phyloP scores from a whole-genome alignment of 2,888 invertebrate genomes.

The Eledona agricola region DNA sequence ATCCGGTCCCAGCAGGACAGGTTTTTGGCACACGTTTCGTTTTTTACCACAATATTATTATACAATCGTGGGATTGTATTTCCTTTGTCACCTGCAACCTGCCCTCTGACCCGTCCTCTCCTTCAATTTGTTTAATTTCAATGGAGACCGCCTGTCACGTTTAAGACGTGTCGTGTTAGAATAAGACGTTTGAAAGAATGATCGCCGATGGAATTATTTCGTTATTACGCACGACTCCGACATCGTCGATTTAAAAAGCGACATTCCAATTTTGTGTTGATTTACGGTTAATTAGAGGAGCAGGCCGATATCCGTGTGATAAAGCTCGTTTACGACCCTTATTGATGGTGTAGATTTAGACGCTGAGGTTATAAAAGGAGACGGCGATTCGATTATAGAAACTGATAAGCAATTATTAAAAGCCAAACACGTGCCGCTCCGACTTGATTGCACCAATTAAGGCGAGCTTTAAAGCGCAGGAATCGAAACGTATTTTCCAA shows the following conservation, averaged over 20 bases:
- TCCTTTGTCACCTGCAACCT: constrained; percentile 29
- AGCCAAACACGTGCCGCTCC: constrained; percentile 44
- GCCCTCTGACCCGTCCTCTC: constrained; percentile 25
- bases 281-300: constrained; percentile 12
- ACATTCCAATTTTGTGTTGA: constrained; percentile 17
- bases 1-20: constrained; percentile 23
- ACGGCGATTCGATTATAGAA: constrained; percentile 33
- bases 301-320: constrained; percentile 33
- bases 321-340: constrained; percentile 41
- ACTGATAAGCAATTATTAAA: constrained; percentile 41
- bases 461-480: constrained; percentile 36
- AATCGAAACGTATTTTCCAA: constrained; percentile 18
- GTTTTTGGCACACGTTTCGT: constrained; percentile 20
- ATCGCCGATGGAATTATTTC: constrained; percentile 24
- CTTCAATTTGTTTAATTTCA: constrained; percentile 35
- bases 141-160: constrained; percentile 34
- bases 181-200: constrained; percentile 31
- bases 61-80: constrained; percentile 30
- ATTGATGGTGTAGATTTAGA: constrained; percentile 41
- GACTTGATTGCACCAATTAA: constrained; percentile 44
- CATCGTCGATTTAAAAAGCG: constrained; percentile 1
- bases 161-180: constrained; percentile 28
- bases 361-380: constrained; percentile 36
- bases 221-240: constrained; percentile 28
- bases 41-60: constrained; percentile 10